These are phyloP conservation scores for Egretta garzetta DNA, from an alignment of 2,113 vertebrate genomes.

Conservation along the genomic window DNA sequence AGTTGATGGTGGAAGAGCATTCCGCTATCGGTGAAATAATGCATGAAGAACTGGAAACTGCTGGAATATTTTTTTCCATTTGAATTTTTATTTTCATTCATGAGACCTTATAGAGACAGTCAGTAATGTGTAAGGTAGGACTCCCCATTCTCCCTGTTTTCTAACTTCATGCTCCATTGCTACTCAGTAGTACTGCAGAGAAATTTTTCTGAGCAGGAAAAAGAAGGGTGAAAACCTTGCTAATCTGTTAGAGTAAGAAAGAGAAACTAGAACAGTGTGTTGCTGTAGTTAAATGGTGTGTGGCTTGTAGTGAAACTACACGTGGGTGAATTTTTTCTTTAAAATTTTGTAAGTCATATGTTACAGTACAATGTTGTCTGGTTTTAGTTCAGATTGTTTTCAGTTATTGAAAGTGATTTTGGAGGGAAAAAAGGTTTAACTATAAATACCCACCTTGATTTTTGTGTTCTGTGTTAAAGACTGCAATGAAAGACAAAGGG, in stretches of 20 bases:
- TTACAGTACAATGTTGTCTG: not conserved
- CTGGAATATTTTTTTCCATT: not conserved
- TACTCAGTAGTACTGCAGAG: not conserved
- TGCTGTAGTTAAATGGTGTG: not conserved
- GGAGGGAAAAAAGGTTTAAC: not conserved
- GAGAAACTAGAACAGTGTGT: not conserved
- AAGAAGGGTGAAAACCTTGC: not conserved
- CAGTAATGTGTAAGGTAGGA: not conserved
- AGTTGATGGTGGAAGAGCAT: not conserved
- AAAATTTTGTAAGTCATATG: not conserved
- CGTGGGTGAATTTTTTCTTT: not conserved
- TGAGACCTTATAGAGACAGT: not conserved
- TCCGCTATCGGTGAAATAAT: not conserved
- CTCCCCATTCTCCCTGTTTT: not conserved
- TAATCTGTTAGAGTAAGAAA: not conserved
- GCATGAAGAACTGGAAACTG: not conserved
- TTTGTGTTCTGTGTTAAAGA: not conserved
- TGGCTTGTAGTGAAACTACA: not conserved
- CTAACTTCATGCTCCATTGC: not conserved
- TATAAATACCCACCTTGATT: not conserved
- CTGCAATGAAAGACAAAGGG: not conserved
- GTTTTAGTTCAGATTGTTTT: not conserved
- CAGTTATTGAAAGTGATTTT: not conserved
- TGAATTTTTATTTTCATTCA: not conserved
- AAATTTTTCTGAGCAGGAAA: not conserved